Evolutionary conservation across 2,113 vertebrate species (phyloP), one percentile per base, ranked within the genome.

Genomic region (Panthera leo): DNA sequence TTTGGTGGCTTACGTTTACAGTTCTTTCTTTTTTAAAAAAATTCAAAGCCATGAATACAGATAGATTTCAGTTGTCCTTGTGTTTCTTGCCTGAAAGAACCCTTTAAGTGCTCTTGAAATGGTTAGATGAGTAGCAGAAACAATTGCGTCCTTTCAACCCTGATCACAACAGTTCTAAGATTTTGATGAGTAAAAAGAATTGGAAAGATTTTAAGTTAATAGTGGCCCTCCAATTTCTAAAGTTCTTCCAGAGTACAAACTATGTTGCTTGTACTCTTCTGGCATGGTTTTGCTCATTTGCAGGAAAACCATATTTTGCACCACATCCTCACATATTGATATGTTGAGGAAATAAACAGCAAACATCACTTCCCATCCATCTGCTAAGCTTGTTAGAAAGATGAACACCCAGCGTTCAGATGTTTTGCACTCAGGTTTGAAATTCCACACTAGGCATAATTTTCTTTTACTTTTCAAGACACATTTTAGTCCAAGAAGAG

Each of bases 341-440:
- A 98, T 98, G 98, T 97, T 97, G 98, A 98, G 97, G 98, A 99
- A 99, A 99, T 98, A 99, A 99, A 98, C 98, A 99, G 98, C 98
- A 98, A 98, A 98, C 98, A 98, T 98, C 98, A 98, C 98, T 99
- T 99, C 98, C 98, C 98, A 98, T 98, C 98, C 99, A 99, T 99
- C 99, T 99, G 98, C 97, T 98, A 97, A 97, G 97, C 98, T 98
- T 98, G 98, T 98, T 98, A 98, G 96, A 97, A 98, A 98, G 98
- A 98, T 94, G 97, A 97, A 97, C 97, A 97, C 92, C 94, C 98
- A 98, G 97, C 86, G 96, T 98, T 98, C 98, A 98, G 98, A 98
- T 98, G 98, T 98, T 98, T 98, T 98, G 94, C 86, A 94, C 91
- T 93, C 97, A 96, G 98, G 98, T 98, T 85, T 97, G 95, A 97